These are phyloP conservation scores for Hymenochirus boettgeri DNA, from an alignment of 2,113 vertebrate genomes.

Conservation along the genomic window DNA sequence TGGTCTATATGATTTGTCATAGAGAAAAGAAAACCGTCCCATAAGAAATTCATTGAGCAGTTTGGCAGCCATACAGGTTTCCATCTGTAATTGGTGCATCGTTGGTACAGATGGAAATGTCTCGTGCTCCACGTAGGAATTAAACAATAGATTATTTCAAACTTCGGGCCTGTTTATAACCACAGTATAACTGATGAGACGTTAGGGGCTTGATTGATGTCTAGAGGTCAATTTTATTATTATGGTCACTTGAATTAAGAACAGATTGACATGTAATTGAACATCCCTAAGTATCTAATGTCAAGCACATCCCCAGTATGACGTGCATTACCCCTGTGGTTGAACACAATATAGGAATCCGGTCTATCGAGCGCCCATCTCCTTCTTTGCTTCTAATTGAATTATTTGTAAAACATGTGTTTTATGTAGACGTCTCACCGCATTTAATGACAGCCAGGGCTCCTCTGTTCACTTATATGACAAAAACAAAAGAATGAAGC, in stretches of 20 bases:
- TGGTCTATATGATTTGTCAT: too few relatives aligned
- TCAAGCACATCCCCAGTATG: not conserved
- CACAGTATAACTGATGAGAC: not conserved
- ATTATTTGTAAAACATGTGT: slow-evolving; percentile 1
- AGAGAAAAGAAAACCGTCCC: too few relatives aligned
- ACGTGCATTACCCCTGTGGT: slow-evolving; percentile 2
- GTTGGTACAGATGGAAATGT: not conserved
- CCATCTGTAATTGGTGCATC: not conserved
- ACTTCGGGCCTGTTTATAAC: not conserved
- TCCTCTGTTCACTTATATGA: too few relatives aligned
- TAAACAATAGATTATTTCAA: not conserved
- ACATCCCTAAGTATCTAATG: not conserved
- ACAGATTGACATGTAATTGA: slow-evolving; percentile 10
- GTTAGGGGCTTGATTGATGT: not conserved
- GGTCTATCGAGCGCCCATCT: not conserved
- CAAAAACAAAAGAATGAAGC: too few relatives aligned
- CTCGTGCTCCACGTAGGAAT: not conserved
- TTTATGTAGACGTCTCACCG: not conserved
- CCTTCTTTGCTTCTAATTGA: not conserved
- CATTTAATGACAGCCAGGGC: not conserved
- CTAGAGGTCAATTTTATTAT: slow-evolving; percentile 1
- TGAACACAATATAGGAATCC: not conserved
- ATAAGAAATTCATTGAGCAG: too few relatives aligned
- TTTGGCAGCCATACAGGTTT: too few relatives aligned
- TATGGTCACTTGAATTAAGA: slow-evolving; percentile 12